Evolutionary conservation across 2,113 vertebrate species (phyloP), one percentile per base, ranked within the genome.

Genomic region (Rafetus swinhoei): DNA sequence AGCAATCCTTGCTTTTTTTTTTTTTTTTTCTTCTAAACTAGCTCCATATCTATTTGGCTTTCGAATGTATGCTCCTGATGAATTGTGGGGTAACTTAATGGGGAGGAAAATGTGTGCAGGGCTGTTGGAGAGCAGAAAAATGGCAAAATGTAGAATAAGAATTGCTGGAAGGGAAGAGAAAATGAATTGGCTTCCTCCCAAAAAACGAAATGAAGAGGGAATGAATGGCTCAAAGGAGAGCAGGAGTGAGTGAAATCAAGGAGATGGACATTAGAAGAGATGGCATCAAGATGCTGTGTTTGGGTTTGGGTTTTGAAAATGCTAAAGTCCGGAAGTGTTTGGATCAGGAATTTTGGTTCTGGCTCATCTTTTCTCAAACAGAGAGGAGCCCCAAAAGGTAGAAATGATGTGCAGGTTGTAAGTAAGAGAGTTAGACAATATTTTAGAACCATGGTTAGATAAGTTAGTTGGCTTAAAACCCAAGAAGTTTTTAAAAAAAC

Each of bases 1-100:
- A 95, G 89, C 93, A 95, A 94, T 93, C 95, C 35, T 39, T 97
- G 85, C 91, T 69, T 94, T 45, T 45, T 45, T 45, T 45, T 45
- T 5, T 5, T 5, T 39, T 39, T 95, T 89, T 89, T 84, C 90
- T 95, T 92, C 85, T 90, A 88, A 89, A 95, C 39, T 89, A 94
- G 82, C 89, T 97, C 93, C 93, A 86, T 94, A 95, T 94, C 97
- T 97, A 89, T 95, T 96, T 93, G 92, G 96, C 94, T 97, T 92
- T 91, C 90, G 93, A 90, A 93, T 84, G 92, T 86, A 91, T 87
- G 84, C 4, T 90, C 95, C 95, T 95, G 96, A 97, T 97, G 89
- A 96, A 97, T 97, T 97, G 92, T 96, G 93, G 94, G 95, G 94
- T 97, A 96, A 97, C 94, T 97, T 97, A 97, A 97, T 97, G 96